These are phyloP conservation scores for Porites evermanni DNA, from an alignment of 92 coral and sea anemone species.

Conservation along the genomic window DNA sequence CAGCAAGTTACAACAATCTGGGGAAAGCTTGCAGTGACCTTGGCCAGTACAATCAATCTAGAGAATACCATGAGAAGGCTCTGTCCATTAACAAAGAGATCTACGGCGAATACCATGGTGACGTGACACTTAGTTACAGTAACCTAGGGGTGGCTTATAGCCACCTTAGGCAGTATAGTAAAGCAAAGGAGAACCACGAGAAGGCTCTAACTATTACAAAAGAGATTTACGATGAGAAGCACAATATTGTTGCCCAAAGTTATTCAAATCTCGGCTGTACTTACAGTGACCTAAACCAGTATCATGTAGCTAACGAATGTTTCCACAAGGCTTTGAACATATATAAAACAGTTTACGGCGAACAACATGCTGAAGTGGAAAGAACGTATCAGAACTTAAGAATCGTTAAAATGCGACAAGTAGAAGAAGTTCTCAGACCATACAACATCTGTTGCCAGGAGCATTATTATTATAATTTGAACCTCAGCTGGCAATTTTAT, in stretches of 20 bases:
- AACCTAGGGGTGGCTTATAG: not conserved
- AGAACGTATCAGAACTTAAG: not conserved
- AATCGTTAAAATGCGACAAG: not conserved
- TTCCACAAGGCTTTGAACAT: not conserved
- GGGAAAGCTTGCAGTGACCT: no score
- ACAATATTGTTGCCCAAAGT: no score
- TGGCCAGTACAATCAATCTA: no score
- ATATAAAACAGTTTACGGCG: not conserved
- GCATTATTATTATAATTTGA: no score
- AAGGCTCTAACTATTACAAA: not conserved
- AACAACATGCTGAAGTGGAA: not conserved
- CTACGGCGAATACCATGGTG: no score
- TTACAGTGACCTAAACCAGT: not conserved
- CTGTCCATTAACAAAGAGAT: no score
- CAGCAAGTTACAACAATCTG: no score
- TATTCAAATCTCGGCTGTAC: not conserved
- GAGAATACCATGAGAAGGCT: no score
- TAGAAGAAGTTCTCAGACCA: not conserved
- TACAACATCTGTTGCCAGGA: no score
- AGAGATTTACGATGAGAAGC: not conserved
- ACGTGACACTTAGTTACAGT: not conserved
- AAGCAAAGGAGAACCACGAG: not conserved
- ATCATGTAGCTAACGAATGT: not conserved
- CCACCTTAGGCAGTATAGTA: not conserved
- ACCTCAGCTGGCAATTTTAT: no score